Evolutionary conservation across 2,113 vertebrate species (phyloP), one percentile per base, ranked within the genome.

Genomic region (Helogale parvula): DNA sequence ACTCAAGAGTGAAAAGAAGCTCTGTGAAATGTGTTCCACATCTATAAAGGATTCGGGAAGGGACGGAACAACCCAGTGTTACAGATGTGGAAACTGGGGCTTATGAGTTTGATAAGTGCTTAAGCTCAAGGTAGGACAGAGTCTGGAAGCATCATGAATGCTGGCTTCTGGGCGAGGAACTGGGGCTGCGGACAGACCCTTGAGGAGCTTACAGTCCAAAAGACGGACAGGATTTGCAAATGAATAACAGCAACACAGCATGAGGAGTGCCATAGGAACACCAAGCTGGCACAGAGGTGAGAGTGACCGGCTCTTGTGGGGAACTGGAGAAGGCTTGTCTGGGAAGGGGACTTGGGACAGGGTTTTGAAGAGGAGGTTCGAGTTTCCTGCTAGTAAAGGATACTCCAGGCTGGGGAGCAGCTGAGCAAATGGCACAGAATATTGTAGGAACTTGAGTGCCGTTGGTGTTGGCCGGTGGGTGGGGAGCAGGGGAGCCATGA

Each of bases 21-120:
- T 9, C 45, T 4, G 2, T 25, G 54, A 1, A 3, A 6, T 15
- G 12, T 1, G 0, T n/a, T 27, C 19, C 57, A 13, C 8, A 1
- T 63, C 21, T 66, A 19, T 17, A 23, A 88, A 41, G 77, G 69
- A 45, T 25, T 60, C 41, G 8, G 29, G 41, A 31, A 23, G 15
- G 63, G 14, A 12, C 12, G 8, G 35, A 11, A 15, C 38, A 27
- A 21, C 41, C 29, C 33, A 14, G 11, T 12, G 6, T 83, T 68
- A 35, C 38, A 21, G n/a, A 69, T 33, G 52, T 31, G 60, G 41
- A 68, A 57, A 13, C 52, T 33, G 23, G 29, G 33, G 29, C 25
- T 72, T 50, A 6, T 2, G 45, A 27, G 54, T 6, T 12, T 16
- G 38, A 2, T 54, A 25, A 60, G 2, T 33, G 16, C 77, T 50